Evolutionary conservation across 2,797 vertebrate genomes (phyloP).

Genomic region (Astyanax mexicanus): DNA sequence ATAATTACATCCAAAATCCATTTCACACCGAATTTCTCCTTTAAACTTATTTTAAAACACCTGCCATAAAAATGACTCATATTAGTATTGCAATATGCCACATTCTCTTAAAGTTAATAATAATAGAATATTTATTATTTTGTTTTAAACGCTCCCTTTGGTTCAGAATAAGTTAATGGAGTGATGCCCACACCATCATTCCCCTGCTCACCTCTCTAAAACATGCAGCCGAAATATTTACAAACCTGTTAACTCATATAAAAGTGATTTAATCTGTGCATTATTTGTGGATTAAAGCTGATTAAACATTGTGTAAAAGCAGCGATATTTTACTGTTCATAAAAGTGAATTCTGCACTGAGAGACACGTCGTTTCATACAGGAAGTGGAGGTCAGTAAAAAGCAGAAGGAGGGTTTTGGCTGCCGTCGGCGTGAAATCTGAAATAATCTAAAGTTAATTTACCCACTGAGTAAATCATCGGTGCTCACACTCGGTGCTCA

Average conservation of each 20-base stretch:
- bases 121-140: not conserved
- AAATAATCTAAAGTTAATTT: too few relatives aligned
- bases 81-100: not conserved
- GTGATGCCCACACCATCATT: not conserved
- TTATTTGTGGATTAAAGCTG: too few relatives aligned
- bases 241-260: not conserved
- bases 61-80: not conserved
- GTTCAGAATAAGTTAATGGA: not conserved
- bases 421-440: not conserved
- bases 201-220: not conserved
- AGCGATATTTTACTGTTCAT: not conserved
- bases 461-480: not conserved
- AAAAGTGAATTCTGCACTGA: too few relatives aligned
- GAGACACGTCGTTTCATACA: not conserved
- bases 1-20: too few relatives aligned
- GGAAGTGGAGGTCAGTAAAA: not conserved
- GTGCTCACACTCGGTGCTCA: too few relatives aligned
- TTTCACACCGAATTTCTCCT: too few relatives aligned
- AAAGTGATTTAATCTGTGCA: not conserved
- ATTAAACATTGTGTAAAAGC: not conserved
- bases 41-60: constrained; percentile 4
- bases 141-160: constrained; percentile 10
- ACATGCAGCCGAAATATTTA: not conserved
- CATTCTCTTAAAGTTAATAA: not conserved
- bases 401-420: not conserved